Base-by-base conservation (phyloP, 1,140 invertebrate species). In the Chymomyza costata region DNA sequence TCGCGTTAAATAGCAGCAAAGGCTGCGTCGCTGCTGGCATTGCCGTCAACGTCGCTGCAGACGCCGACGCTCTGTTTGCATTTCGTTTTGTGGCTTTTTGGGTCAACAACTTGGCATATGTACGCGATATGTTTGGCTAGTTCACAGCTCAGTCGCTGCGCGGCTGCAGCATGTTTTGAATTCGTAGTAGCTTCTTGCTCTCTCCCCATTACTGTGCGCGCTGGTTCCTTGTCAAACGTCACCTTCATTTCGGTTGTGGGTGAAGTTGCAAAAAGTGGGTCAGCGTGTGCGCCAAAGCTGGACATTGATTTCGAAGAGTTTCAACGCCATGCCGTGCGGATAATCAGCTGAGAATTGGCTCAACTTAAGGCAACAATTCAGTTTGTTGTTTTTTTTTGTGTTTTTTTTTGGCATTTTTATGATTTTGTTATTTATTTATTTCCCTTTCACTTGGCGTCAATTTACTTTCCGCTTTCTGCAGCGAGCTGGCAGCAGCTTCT, bases 381-480 rank as follows among this genome's bases (percentile, higher is more conserved):
- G 3, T 34, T 34, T 34, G 11, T 34, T 34, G 32, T 34, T 34
- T 34, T 6, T 34, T 34, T 6, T 8, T 34, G 13, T 34, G 8
- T 13, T 3, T 8, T 34, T 3, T 25, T 25, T 25, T 3, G 7
- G 39, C 18, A n/a, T 35, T 40, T n/a, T 13, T n/a, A 17, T 15
- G 38, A 31, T 31, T 37, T 63, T 66, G 50, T 46, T 56, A 13
- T 63, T 67, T 65, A 59, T 68, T 74, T 81, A 59, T 81, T 81
- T 81, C 76, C 74, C 76, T 82, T 82, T 82, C 76, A 76, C 76
- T 82, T 82, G 68, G 62, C 62, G 51, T 81, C 63, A 64, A 76
- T 81, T 81, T 82, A 81, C 76, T 81, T 82, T 82, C 65, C 78
- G 67, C 76, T 74, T 74, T 81, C 74, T 81, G 71, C 67, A 49